A percentile compares a stretch with the other conserved stretches of the same genome.
phyloP scores from a whole-genome alignment of 2,113 vertebrate genomes.

The Gymnogyps californianus region DNA sequence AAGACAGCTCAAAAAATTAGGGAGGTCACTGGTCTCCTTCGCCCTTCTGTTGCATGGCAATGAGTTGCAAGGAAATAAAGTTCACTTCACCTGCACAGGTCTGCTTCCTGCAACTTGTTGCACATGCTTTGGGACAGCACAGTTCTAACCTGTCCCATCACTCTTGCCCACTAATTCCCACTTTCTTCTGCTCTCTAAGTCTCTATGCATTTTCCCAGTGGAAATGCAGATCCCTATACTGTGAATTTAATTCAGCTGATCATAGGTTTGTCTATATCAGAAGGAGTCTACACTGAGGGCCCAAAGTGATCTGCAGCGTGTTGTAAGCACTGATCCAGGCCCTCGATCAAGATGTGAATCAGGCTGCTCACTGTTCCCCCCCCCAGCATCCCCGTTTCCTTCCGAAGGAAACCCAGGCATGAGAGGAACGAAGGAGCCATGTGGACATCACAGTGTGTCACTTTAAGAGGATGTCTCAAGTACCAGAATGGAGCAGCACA shows the following conservation, averaged over 20 bases:
- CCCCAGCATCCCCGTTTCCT: neutral
- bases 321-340: neutral
- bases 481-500: neutral
- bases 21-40: neutral
- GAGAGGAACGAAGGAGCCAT: neutral
- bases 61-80: neutral
- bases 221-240: neutral
- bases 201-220: neutral
- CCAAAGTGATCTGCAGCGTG: neutral
- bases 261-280: neutral
- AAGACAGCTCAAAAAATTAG: neutral
- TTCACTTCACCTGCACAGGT: neutral
- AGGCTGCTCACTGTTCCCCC: neutral
- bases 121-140: neutral
- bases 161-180: neutral
- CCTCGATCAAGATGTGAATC: neutral
- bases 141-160: neutral
- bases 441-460: too few species aligned
- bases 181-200: neutral
- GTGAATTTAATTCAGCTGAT: neutral
- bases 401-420: neutral
- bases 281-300: neutral
- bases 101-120: neutral
- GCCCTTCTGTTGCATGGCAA: neutral
- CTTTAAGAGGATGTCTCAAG: neutral